Base-by-base conservation (phyloP, 2,113 vertebrate species). In the Struthio camelus region DNA sequence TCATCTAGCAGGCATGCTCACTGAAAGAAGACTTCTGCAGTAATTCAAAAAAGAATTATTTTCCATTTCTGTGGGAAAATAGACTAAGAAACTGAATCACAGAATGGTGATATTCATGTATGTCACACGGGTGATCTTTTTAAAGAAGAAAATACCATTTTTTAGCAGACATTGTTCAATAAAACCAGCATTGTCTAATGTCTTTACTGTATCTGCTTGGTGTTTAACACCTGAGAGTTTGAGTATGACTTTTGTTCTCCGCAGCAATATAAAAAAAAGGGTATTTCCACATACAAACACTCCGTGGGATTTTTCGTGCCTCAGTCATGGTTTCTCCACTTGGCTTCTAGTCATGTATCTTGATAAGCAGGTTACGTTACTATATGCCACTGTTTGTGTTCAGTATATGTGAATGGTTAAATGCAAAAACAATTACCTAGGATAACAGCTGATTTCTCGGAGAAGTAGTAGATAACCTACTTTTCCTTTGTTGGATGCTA, bases 21-120 rank as follows among this genome's bases (percentile, higher is more conserved):
- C 38, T 77, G 61, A 80, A 59, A 84, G 69, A 85, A 46, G 40
- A 40, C 50, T 38, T 93, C 27, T 30, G 24, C 28, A 53, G 51
- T 90, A 83, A 91, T 92, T 84, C 76, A 90, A 77, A 77, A 96
- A 91, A 91, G 66, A 88, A 79, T 32, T 90, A 2, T 77, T 88
- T 92, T 76, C 66, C 32, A 27, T 76, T 83, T 82, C 77, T 44
- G 17, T 19, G 17, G 53, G 34, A 76, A 70, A 92, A 82, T 2
- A 78, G 65, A 24, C 28, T 56, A 53, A 64, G 83, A 70, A 81
- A 46, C 5, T 40, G 30, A 66, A 66, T 69, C 19, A 34, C 3
- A 38, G 66, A 8, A 2, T 34, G 3, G 0, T 34, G 4, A 0
- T 46, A 25, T 12, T 53, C 24, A 28, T 58, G 6, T 56, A 44